phyloP scores from a whole-genome alignment of 2,797 vertebrate genomes.

The Sebastes taczanowskii region DNA sequence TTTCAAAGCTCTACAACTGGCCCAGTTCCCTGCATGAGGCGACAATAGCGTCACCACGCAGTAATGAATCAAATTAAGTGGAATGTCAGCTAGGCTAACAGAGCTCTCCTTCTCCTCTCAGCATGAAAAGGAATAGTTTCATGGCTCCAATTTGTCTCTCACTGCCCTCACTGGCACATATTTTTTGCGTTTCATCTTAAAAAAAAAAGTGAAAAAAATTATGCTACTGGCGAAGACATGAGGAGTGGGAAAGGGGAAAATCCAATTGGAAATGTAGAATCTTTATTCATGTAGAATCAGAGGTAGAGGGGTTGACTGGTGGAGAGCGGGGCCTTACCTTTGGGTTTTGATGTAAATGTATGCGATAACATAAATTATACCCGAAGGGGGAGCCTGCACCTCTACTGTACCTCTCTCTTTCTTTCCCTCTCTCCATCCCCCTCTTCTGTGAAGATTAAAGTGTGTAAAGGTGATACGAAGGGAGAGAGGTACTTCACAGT shows the following conservation, averaged over 20 bases:
- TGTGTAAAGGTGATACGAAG: slow-evolving; percentile 24
- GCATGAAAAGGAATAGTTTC: slow-evolving; percentile 71
- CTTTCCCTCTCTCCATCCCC: background rate
- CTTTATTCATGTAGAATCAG: slow-evolving; percentile 47
- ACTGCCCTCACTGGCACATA: slow-evolving; percentile 44
- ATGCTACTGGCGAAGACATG: slow-evolving; percentile 45
- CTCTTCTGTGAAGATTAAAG: slow-evolving; percentile 55
- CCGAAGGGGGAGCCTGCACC: background rate
- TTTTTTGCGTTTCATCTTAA: slow-evolving; percentile 56
- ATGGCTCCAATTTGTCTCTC: slow-evolving; percentile 73
- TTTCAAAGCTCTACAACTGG: slow-evolving; percentile 60
- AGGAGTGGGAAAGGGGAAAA: slow-evolving; percentile 21
- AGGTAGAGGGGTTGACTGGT: slow-evolving; percentile 23
- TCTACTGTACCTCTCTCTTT: background rate
- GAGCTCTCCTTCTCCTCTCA: slow-evolving; percentile 64
- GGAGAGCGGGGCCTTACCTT: slow-evolving; percentile 14
- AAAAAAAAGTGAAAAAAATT: slow-evolving; percentile 18
- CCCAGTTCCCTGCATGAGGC: slow-evolving; percentile 70
- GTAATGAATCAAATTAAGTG: slow-evolving; percentile 83
- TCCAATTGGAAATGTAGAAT: slow-evolving; percentile 44
- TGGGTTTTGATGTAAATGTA: slow-evolving; percentile 62
- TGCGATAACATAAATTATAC: slow-evolving; percentile 50
- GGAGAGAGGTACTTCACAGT: slow-evolving; percentile 33
- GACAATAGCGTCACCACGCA: slow-evolving; percentile 63
- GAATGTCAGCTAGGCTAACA: slow-evolving; percentile 76